Evolutionary conservation across 92 coral and sea anemone species (phyloP).

Genomic region (Epizoanthus stellaris): DNA sequence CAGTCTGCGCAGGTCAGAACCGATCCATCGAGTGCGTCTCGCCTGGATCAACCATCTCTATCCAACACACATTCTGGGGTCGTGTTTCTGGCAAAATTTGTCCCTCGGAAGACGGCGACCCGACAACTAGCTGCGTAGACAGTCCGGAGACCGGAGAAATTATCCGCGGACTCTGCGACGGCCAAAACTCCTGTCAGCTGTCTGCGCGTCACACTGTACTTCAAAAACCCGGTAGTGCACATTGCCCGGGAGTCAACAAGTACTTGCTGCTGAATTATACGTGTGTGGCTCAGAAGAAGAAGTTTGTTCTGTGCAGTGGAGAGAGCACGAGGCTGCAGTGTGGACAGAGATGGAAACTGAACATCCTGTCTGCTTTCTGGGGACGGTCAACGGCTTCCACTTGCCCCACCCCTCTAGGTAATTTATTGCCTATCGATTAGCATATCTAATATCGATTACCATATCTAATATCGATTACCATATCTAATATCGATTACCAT

Average conservation of each 20-base stretch:
- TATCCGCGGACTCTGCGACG: constrained; percentile 87
- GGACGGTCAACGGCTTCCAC: constrained; percentile 90
- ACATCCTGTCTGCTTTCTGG: constrained; percentile 87
- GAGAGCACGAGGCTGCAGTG: constrained; percentile 88
- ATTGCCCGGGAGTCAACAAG: constrained; percentile 96
- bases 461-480: not conserved
- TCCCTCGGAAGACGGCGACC: constrained; percentile 98
- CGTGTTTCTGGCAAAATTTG: constrained; percentile 85
- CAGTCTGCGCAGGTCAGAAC: constrained; percentile 95
- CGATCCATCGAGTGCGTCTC: constrained; percentile 91
- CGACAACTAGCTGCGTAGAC: constrained; percentile 69
- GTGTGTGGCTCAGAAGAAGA: constrained; percentile 87
- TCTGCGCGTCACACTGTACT: constrained; percentile 88
- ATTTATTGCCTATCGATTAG: not conserved
- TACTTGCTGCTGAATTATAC: constrained; percentile 91
- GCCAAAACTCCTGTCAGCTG: constrained; percentile 83
- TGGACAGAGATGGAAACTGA: constrained; percentile 89
- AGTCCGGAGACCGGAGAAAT: constrained; percentile 77
- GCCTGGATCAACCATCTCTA: constrained; percentile 92
- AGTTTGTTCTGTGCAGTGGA: constrained; percentile 92
- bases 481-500: not conserved
- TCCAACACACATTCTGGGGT: constrained; percentile 96
- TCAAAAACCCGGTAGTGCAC: constrained; percentile 85
- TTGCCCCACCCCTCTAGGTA: constrained; percentile 87
- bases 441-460: too few species aligned